These are phyloP conservation scores for Apamea epomidion DNA, from an alignment of 2,888 invertebrate species.

Conservation along the genomic window DNA sequence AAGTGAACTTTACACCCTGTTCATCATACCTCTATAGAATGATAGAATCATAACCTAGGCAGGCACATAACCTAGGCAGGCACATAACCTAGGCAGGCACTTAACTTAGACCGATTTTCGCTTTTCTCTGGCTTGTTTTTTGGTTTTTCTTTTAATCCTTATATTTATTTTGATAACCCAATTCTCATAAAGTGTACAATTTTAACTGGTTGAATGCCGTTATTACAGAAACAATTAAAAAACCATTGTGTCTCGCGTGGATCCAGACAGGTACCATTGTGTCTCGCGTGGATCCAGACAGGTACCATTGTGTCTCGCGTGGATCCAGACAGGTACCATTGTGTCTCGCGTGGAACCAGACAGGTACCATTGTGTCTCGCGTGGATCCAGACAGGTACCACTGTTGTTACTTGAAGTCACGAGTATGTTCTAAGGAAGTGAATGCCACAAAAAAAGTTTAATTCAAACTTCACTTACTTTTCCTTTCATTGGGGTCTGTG, in stretches of 20 bases:
- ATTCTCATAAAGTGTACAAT: background rate
- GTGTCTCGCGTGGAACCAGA: too few species aligned
- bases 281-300: background rate
- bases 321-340: background rate
- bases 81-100: too few species aligned
- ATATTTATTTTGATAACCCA: background rate
- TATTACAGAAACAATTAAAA: too few species aligned
- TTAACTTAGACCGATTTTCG: background rate
- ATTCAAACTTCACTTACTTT: constrained; percentile 74
- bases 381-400: too few species aligned
- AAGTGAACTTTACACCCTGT: too few species aligned
- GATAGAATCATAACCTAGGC: background rate
- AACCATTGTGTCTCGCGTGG: too few species aligned
- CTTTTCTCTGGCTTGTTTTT: background rate
- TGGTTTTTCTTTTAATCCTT: background rate
- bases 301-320: background rate
- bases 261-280: background rate
- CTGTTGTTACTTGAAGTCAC: background rate
- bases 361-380: background rate
- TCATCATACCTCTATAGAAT: too few species aligned
- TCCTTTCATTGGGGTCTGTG: constrained; percentile 93
- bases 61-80: too few species aligned
- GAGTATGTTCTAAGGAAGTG: background rate
- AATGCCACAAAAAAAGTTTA: background rate
- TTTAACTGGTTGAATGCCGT: too few species aligned